These are phyloP conservation scores for Acanthopagrus latus DNA, from an alignment of 2,797 vertebrate genomes.

Conservation along the genomic window DNA sequence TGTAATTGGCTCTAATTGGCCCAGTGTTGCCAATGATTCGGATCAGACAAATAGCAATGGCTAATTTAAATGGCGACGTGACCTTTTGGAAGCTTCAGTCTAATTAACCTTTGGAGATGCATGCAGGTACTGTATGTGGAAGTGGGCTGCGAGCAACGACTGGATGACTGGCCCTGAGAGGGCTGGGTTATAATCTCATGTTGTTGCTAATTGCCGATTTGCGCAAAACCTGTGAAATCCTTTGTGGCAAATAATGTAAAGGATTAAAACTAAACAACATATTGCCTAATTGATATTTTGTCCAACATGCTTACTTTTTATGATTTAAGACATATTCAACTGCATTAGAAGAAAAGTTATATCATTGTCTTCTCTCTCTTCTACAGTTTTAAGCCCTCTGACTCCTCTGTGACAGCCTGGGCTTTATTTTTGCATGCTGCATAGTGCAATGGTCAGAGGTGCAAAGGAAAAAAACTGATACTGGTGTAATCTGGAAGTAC, in stretches of 20 bases:
- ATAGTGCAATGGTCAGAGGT: constrained; percentile 11
- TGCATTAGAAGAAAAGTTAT: not conserved
- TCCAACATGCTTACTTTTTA: not conserved
- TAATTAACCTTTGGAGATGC: constrained; percentile 85
- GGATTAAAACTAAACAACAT: not conserved
- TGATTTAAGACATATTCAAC: not conserved
- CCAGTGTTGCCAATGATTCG: constrained; percentile 80
- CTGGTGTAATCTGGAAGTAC: not conserved
- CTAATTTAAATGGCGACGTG: constrained; percentile 82
- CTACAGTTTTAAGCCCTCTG: not conserved
- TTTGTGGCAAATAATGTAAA: not conserved
- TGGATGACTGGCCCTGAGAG: constrained; percentile 38
- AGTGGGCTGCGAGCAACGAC: constrained; percentile 58
- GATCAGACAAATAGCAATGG: constrained; percentile 85
- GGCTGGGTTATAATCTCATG: constrained; percentile 52
- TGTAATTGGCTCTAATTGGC: constrained; percentile 87
- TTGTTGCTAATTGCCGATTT: constrained; percentile 20
- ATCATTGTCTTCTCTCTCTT: not conserved
- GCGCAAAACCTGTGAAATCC: constrained; percentile 17
- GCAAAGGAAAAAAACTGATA: constrained; percentile 8
- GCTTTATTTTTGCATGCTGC: not conserved
- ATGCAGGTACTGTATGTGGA: constrained; percentile 75
- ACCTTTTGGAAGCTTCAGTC: constrained; percentile 84
- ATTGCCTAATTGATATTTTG: too few relatives aligned
- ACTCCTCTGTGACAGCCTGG: not conserved